Conservation (phyloP, 2,888 invertebrate genomes). For the Agrochola lota region DNA sequence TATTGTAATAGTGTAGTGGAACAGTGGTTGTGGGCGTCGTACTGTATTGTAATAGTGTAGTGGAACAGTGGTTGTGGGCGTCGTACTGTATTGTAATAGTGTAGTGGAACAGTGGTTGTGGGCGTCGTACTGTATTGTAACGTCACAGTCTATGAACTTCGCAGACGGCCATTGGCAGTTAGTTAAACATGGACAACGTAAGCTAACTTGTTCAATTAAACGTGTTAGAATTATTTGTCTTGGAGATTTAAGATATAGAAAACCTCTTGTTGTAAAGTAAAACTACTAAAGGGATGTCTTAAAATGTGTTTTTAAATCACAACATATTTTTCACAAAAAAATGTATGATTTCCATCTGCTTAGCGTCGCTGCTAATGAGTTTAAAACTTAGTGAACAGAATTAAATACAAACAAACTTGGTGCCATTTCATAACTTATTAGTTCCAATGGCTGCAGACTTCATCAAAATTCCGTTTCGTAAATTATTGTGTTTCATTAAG, state of each 20-base stretch:
- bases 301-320: not conserved
- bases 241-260: not conserved
- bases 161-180: slow-evolving; percentile 14
- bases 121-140: slow-evolving; percentile 1
- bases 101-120: not conserved
- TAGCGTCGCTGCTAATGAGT: slow-evolving; percentile 4
- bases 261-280: not conserved
- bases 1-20: not conserved
- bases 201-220: slow-evolving; percentile 18
- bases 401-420: not conserved
- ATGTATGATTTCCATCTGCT: not conserved
- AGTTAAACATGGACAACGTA: slow-evolving; percentile 6
- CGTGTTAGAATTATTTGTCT: not conserved
- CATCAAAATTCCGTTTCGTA: slow-evolving; percentile 10
- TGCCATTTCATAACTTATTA: slow-evolving; percentile 18
- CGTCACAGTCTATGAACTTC: slow-evolving; percentile 20
- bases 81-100: not conserved
- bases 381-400: not conserved
- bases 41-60: slow-evolving; percentile 8
- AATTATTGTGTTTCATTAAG: not conserved
- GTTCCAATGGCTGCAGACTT: slow-evolving; percentile 12
- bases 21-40: not conserved
- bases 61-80: not conserved
- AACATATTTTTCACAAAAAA: too few species aligned
- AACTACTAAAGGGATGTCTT: not conserved